Percentiles rank a stretch among this genome's conserved stretches.
phyloP scores from a whole-genome alignment of 2,888 invertebrate genomes.

The Drosophila lacicola region DNA sequence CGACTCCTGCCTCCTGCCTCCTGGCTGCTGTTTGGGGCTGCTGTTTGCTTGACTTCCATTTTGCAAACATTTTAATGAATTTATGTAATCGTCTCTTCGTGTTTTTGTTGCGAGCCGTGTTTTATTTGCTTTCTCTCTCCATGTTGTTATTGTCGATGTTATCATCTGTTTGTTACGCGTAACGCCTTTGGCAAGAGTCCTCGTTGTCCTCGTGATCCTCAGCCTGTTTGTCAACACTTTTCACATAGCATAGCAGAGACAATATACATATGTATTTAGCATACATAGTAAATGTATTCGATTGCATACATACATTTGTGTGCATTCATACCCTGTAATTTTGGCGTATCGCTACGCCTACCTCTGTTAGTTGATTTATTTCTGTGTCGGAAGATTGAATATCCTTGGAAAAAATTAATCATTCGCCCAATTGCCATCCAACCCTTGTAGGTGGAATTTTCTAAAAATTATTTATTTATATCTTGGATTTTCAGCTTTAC shows the following conservation, averaged over 20 bases:
- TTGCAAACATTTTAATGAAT: slow-evolving; percentile 67
- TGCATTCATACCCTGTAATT: neutral
- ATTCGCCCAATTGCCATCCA: neutral
- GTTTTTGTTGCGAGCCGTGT: slow-evolving; percentile 12
- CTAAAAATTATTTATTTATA: no score
- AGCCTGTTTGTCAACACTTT: slow-evolving; percentile 62
- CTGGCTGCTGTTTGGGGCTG: slow-evolving; percentile 23
- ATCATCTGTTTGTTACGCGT: slow-evolving; percentile 34
- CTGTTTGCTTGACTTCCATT: slow-evolving; percentile 60
- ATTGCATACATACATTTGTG: neutral
- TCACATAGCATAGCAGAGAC: slow-evolving; percentile 9
- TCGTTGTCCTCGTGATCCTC: slow-evolving; percentile 33
- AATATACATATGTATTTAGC: neutral
- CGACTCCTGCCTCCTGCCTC: slow-evolving; percentile 5
- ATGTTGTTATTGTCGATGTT: slow-evolving; percentile 21
- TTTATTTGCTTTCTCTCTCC: slow-evolving; percentile 35
- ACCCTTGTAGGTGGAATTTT: neutral
- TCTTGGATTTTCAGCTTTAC: no score
- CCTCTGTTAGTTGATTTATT: neutral
- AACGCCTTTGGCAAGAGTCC: slow-evolving; percentile 23
- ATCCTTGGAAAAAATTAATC: no score
- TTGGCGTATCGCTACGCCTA: no score
- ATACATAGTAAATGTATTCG: neutral
- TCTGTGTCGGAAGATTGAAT: no score
- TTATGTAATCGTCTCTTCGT: slow-evolving; percentile 62